phyloP scores from a whole-genome alignment of 2,888 invertebrate species.

The Drosophila tripunctata region DNA sequence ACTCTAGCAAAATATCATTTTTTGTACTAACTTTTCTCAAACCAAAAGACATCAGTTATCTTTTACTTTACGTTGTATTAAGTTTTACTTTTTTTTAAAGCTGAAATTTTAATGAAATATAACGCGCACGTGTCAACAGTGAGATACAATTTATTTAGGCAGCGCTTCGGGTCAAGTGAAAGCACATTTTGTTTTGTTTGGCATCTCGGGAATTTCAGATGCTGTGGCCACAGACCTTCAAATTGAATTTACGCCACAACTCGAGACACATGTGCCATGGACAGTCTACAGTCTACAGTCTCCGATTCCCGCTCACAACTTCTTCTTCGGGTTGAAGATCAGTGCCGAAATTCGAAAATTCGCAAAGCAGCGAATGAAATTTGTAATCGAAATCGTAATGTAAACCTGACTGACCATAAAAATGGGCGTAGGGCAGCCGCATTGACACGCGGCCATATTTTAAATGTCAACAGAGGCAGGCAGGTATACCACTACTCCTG shows the following conservation, averaged over 20 bases:
- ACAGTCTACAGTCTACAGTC: not conserved
- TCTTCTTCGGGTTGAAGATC: slow-evolving; percentile 36
- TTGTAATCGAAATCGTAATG: slow-evolving; percentile 75
- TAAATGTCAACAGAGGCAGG: slow-evolving; percentile 72
- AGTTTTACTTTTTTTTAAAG: slow-evolving; percentile 30
- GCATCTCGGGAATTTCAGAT: slow-evolving; percentile 54
- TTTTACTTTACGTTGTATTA: slow-evolving; percentile 3
- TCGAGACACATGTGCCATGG: slow-evolving; percentile 1
- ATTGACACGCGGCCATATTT: slow-evolving; percentile 83
- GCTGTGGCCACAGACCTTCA: slow-evolving; percentile 68
- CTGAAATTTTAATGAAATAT: slow-evolving; percentile 71
- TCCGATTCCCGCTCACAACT: slow-evolving; percentile 22
- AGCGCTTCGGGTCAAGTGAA: slow-evolving; percentile 83
- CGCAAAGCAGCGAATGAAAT: slow-evolving; percentile 48
- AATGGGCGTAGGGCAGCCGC: slow-evolving; percentile 82
- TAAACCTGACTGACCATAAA: slow-evolving; percentile 73
- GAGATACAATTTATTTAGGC: slow-evolving; percentile 82
- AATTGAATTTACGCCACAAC: slow-evolving; percentile 72
- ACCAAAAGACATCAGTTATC: no score
- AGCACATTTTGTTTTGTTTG: slow-evolving; percentile 79
- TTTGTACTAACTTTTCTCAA: no score
- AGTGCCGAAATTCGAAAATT: slow-evolving; percentile 23
- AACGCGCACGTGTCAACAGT: slow-evolving; percentile 77
- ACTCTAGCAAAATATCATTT: no score
- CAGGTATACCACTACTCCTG: slow-evolving; percentile 2